Conservation (phyloP, 2,797 vertebrate species). For the Chaetodon trifasciatus region DNA sequence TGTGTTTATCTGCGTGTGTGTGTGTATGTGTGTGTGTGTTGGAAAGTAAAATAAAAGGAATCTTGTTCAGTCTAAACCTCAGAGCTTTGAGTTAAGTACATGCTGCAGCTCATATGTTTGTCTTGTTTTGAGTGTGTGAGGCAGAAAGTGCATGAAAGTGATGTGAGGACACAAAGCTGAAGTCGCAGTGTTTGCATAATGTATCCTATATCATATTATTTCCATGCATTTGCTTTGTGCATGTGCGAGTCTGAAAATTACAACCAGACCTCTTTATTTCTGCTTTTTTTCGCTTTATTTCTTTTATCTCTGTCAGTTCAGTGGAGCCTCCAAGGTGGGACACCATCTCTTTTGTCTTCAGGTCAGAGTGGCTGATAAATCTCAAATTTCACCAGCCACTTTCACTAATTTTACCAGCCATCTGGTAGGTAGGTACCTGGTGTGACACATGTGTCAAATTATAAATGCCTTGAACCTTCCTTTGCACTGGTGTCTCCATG, state of each 20-base stretch:
- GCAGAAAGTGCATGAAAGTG: neutral
- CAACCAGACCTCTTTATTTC: slow-evolving; percentile 15
- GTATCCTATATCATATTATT: neutral
- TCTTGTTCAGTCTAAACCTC: slow-evolving; percentile 35
- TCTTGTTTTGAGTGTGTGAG: slow-evolving; percentile 13
- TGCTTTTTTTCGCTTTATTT: neutral
- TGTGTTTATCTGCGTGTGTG: neutral
- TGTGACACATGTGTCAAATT: slow-evolving; percentile 28
- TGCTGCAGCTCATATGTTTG: slow-evolving; percentile 9
- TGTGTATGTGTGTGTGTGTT: slow-evolving; percentile 6
- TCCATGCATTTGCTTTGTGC: slow-evolving; percentile 20
- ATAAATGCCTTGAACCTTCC: slow-evolving; percentile 23
- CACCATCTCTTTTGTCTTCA: slow-evolving; percentile 35
- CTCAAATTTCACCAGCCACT: slow-evolving; percentile 63
- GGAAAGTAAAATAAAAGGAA: slow-evolving; percentile 45
- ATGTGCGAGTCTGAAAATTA: neutral
- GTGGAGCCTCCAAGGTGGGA: slow-evolving; percentile 37
- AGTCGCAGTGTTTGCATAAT: slow-evolving; percentile 6
- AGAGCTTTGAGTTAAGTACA: slow-evolving; percentile 10
- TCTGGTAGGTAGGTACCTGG: neutral
- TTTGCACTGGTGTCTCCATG: slow-evolving; percentile 15
- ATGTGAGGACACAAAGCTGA: slow-evolving; percentile 17
- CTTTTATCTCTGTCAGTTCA: slow-evolving; percentile 18
- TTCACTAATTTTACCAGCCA: slow-evolving; percentile 38
- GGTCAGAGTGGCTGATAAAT: slow-evolving; percentile 33